These are phyloP conservation scores for Nipponia nippon DNA, from an alignment of 2,113 vertebrate species.

Conservation along the genomic window DNA sequence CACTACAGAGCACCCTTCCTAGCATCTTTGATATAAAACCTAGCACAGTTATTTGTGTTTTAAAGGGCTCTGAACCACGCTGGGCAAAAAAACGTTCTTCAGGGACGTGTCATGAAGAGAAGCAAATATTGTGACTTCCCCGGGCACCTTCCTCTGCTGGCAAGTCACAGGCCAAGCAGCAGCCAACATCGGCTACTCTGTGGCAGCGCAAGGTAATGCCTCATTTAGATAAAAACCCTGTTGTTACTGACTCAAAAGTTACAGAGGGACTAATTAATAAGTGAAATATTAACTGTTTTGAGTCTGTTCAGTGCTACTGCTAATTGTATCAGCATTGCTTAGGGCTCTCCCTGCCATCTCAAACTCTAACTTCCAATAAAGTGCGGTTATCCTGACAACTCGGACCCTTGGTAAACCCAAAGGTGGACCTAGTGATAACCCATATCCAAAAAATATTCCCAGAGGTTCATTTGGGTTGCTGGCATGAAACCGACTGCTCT, in stretches of 20 bases:
- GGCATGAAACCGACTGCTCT: not conserved
- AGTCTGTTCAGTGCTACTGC: not conserved
- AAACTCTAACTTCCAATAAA: not conserved
- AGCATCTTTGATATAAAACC: not conserved
- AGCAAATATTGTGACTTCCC: not conserved
- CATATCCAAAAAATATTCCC: not conserved
- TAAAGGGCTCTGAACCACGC: not conserved
- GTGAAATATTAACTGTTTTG: not conserved
- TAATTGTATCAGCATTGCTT: not conserved
- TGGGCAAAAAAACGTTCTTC: not conserved
- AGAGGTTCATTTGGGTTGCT: not conserved
- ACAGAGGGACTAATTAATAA: not conserved
- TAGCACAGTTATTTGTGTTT: not conserved
- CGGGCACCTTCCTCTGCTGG: not conserved
- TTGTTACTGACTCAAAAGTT: not conserved
- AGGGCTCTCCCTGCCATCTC: not conserved
- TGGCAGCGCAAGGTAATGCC: not conserved
- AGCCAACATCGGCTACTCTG: not conserved
- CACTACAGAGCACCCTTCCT: not conserved
- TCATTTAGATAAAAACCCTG: not conserved
- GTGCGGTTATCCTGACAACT: not conserved
- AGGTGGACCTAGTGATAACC: not conserved
- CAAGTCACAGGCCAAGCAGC: not conserved
- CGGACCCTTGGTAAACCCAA: not conserved
- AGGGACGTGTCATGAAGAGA: accelerated